phyloP scores from a whole-genome alignment of 2,797 vertebrate genomes.

The Paguma larvata region DNA sequence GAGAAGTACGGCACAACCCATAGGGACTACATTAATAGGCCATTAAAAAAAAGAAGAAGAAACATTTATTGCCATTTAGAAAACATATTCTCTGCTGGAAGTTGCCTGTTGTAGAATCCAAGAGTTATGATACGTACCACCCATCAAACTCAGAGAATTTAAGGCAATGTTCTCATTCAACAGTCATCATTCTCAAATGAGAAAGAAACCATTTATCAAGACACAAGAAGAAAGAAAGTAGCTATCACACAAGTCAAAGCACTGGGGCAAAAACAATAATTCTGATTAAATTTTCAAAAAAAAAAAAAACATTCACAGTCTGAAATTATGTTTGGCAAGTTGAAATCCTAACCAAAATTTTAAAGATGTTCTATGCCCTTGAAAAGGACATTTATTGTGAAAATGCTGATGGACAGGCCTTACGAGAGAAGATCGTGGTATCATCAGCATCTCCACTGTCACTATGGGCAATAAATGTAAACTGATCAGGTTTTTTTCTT shows the following conservation, averaged over 20 bases:
- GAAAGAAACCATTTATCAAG: conserved; percentile 64
- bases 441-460: conserved; percentile 24
- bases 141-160: conserved; percentile 64
- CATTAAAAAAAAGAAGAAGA: conserved; percentile 52
- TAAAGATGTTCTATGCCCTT: conserved; percentile 52
- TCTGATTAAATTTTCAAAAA: conserved; percentile 61
- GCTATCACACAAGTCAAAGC: conserved; percentile 58
- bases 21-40: conserved; percentile 31
- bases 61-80: conserved; percentile 57
- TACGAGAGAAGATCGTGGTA: conserved; percentile 46
- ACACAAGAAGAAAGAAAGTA: conserved; percentile 54
- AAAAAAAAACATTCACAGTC: conserved; percentile 37
- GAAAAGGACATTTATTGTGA: conserved; percentile 68
- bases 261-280: conserved; percentile 61
- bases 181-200: conserved; percentile 65
- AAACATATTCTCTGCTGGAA: conserved; percentile 61
- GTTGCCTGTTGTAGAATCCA: conserved; percentile 29
- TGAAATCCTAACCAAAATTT: conserved; percentile 74
- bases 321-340: conserved; percentile 51
- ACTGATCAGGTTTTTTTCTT: background rate
- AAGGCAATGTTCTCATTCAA: conserved; percentile 52
- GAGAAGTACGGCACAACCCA: conserved; percentile 5
- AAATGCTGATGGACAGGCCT: conserved; percentile 66
- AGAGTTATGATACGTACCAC: conserved; percentile 58
- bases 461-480: background rate